These are phyloP conservation scores for Zosterops lateralis DNA, from an alignment of 2,113 vertebrate species.

Conservation along the genomic window DNA sequence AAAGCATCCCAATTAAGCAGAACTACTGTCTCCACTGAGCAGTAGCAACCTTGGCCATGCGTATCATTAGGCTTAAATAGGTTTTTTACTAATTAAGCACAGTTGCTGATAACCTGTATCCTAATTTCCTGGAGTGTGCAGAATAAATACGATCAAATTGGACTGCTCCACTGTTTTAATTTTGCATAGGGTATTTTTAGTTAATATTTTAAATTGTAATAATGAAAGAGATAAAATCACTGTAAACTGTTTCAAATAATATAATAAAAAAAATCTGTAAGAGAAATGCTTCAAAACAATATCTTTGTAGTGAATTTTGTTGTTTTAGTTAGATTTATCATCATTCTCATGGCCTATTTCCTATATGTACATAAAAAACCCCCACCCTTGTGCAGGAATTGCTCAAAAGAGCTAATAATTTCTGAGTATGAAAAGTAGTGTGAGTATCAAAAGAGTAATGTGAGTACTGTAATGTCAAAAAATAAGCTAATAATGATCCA, in stretches of 20 bases:
- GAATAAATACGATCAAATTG: not conserved
- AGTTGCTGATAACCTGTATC: slow-evolving; percentile 15
- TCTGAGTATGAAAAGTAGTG: not conserved
- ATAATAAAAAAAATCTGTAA: not conserved
- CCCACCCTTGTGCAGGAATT: not conserved
- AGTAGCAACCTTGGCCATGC: not conserved
- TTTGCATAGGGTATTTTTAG: not conserved
- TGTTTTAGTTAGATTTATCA: not conserved
- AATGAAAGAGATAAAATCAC: not conserved
- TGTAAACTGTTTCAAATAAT: not conserved
- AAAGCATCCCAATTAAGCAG: slow-evolving; percentile 3
- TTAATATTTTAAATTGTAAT: not conserved
- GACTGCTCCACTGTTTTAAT: not conserved
- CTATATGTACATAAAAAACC: not conserved
- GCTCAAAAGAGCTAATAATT: not conserved
- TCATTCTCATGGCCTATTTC: not conserved
- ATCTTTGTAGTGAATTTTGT: not conserved
- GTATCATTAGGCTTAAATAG: slow-evolving; percentile 4
- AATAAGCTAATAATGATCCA: not conserved
- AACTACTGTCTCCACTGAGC: not conserved
- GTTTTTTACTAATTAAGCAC: slow-evolving; percentile 31
- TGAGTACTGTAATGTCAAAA: not conserved
- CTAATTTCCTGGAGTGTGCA: not conserved
- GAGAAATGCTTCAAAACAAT: not conserved
- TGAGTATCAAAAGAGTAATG: not conserved